Evolutionary conservation across 2,888 invertebrate species (phyloP), one percentile per base, ranked within the genome.

Genomic region (Abrostola tripartita): DNA sequence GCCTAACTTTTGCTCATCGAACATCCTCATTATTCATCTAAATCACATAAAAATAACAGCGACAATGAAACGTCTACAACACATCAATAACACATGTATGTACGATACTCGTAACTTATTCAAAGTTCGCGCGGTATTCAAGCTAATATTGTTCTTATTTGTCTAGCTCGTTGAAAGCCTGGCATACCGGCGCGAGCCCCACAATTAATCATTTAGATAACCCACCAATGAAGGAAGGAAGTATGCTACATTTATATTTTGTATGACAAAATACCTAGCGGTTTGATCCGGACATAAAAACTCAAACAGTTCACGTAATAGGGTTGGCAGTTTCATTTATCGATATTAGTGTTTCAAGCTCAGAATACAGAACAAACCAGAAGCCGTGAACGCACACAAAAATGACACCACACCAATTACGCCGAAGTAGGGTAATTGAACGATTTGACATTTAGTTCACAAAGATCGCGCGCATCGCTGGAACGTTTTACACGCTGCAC

Each of bases 231-330:
- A 92, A 90, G 93, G 93, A 94, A 93, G 93, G 93, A 94, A 94
- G 91, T 92, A 81, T 84, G 91, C 91, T 86, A 92, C 92, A 89
- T 94, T 94, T 94, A 94, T 94, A 93, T 94, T 93, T 93, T 93
- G 93, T 94, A 91, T 93, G 94, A 94, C 94, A 94, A 94, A 94
- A 94, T 93, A 91, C 92, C 91, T 90, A 88, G 89, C 92, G 87
- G 92, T 93, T 94, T 94, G 93, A 94, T 93, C 92, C 92, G 92
- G 90, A 92, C 91, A 89, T 91, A 94, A 94, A 94, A 94, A 94
- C 90, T 93, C 92, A 88, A 91, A 90, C 93, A 85, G 85, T 84
- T 85, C 85, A 80, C 81, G 77, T 52, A 68, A 24, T 89, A 90
- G 92, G 65, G 87, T 52, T 72, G 90, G 38, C 5, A n/a, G 24